phyloP scores from a whole-genome alignment of 2,113 vertebrate genomes.

The Hiodon tergisus region DNA sequence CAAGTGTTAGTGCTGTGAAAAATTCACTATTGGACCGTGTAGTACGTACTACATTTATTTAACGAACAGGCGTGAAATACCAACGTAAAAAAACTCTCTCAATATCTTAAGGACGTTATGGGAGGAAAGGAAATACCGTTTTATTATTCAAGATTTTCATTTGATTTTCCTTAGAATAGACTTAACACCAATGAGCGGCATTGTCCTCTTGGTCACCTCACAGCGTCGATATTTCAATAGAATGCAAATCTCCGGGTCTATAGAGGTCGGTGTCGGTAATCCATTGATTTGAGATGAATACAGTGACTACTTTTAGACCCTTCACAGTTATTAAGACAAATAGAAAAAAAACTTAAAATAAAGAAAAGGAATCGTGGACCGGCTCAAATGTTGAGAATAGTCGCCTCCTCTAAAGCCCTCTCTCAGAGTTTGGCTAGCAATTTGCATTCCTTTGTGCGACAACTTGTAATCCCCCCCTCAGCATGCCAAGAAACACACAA shows the following conservation, averaged over 20 bases:
- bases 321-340: constrained; percentile 71
- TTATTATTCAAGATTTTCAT: constrained; percentile 54
- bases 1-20: no score
- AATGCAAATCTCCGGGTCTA: constrained; percentile 66
- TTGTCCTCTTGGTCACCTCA: constrained; percentile 66
- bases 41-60: not conserved
- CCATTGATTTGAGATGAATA: constrained; percentile 74
- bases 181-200: constrained; percentile 46
- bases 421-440: constrained; percentile 68
- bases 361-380: constrained; percentile 52
- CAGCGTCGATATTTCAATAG: constrained; percentile 50
- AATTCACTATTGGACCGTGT: not conserved
- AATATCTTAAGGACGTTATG: constrained; percentile 28
- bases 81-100: constrained; percentile 32
- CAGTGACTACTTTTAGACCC: constrained; percentile 68
- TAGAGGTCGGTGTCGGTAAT: constrained; percentile 56
- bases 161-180: constrained; percentile 53
- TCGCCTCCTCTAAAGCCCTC: constrained; percentile 62
- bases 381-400: constrained; percentile 61
- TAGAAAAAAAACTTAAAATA: constrained; percentile 67
- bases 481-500: constrained; percentile 72
- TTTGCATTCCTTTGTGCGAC: constrained; percentile 75
- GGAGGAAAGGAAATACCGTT: constrained; percentile 35
- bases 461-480: constrained; percentile 73
- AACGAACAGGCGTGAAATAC: not conserved